phyloP scores from a whole-genome alignment of 2,888 invertebrate genomes.

The Ashinkailepas kermadecensis region DNA sequence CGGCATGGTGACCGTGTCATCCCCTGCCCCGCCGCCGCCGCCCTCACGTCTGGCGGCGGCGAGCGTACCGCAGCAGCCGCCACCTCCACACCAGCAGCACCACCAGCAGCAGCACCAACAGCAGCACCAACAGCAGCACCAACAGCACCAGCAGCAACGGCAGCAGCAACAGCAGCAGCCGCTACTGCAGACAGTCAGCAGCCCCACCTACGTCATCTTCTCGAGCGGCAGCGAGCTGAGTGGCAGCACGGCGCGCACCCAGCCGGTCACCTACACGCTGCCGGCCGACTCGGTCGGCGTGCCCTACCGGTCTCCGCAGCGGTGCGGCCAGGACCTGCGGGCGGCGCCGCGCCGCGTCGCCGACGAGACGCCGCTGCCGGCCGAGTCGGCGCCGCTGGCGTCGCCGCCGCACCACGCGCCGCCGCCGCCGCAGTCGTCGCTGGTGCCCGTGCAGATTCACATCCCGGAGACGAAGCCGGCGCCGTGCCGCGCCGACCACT shows the following conservation, averaged over 20 bases:
- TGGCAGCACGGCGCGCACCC: background rate
- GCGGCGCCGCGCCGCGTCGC: background rate
- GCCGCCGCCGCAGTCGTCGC: background rate
- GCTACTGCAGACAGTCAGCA: constrained; percentile 21
- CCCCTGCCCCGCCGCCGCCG: constrained; percentile 29
- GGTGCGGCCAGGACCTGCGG: constrained; percentile 8
- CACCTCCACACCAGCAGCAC: constrained; percentile 16
- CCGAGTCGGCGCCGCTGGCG: background rate
- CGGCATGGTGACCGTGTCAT: constrained; percentile 21
- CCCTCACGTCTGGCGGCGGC: constrained; percentile 29
- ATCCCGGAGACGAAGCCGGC: background rate
- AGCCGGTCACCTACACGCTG: background rate
- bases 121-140: constrained; percentile 33
- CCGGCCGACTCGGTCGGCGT: background rate
- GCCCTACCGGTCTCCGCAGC: background rate
- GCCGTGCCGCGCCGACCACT: background rate
- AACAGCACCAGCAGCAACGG: constrained; percentile 30
- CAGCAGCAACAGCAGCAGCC: constrained; percentile 11
- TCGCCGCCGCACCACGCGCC: background rate
- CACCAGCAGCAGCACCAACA: constrained; percentile 27
- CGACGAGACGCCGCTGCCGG: background rate
- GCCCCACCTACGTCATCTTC: background rate
- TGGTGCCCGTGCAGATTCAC: constrained; percentile 12
- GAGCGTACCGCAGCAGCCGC: constrained; percentile 23
- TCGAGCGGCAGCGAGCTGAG: background rate